phyloP scores from a whole-genome alignment of 37 sponge, comb jelly and placozoan genomes.

The Halichondria panicea region DNA sequence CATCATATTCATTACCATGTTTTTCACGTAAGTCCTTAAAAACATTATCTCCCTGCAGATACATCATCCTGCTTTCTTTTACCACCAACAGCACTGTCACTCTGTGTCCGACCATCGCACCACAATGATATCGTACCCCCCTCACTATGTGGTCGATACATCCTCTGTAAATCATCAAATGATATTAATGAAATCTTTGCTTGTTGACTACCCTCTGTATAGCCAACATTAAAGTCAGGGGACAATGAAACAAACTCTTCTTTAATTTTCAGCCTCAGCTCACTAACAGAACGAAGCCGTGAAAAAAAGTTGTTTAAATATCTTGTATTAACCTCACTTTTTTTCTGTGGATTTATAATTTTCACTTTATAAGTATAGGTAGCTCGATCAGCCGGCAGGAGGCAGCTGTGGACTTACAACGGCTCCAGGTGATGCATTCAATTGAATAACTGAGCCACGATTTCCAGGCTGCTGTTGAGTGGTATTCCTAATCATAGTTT shows the following conservation, averaged over 20 bases:
- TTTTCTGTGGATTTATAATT: conserved; percentile 17
- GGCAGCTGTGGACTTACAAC: no score
- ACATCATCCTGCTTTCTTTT: background rate
- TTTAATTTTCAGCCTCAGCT: no score
- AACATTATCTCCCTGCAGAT: background rate
- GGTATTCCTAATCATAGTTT: no score
- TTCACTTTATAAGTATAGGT: conserved; percentile 11
- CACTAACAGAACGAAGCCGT: background rate
- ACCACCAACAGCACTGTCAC: background rate
- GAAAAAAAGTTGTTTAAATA: background rate
- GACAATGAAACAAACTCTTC: conserved; percentile 13
- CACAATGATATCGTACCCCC: conserved; percentile 1
- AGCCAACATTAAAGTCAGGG: conserved; percentile 8
- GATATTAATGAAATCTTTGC: background rate
- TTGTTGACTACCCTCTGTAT: background rate
- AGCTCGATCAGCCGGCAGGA: no score
- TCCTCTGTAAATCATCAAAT: background rate
- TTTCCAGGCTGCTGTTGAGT: no score
- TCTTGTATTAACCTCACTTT: conserved; percentile 5
- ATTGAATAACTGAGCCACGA: no score
- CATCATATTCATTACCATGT: conserved; percentile 6
- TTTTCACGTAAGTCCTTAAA: conserved; percentile 21
- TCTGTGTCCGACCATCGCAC: conserved; percentile 6
- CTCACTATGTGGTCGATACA: background rate
- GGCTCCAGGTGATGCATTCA: no score